Evolutionary conservation across 2,113 vertebrate genomes (phyloP).

Genomic region (Suncus etruscus): DNA sequence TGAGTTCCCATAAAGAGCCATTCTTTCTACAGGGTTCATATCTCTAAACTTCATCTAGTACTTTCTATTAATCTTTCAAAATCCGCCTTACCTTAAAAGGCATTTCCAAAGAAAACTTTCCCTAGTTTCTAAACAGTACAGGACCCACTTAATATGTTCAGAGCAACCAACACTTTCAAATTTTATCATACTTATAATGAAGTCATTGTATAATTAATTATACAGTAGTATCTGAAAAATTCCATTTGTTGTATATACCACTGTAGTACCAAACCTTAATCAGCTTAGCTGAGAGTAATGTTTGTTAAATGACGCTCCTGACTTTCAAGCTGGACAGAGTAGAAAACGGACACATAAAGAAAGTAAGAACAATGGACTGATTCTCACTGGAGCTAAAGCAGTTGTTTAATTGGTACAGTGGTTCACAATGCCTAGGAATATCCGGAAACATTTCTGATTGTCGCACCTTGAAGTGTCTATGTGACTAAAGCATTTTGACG

Average conservation of each 20-base stretch:
- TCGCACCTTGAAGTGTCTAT: neutral
- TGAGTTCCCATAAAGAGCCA: neutral
- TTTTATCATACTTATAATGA: constrained; percentile 40
- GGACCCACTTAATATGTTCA: neutral
- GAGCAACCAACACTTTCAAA: constrained; percentile 16
- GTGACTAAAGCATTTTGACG: neutral
- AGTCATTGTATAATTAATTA: constrained; percentile 1
- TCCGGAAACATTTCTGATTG: constrained; percentile 45
- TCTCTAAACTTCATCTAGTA: neutral
- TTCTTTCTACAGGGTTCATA: constrained; percentile 24
- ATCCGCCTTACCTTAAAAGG: neutral
- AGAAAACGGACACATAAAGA: constrained; percentile 38
- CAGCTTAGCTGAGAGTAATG: neutral
- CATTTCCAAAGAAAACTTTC: constrained; percentile 20
- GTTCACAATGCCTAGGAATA: neutral
- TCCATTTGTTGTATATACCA: constrained; percentile 24
- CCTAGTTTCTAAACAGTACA: constrained; percentile 46
- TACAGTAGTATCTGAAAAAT: neutral
- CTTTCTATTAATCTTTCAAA: constrained; percentile 7
- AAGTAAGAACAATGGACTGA: constrained; percentile 29
- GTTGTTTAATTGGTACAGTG: neutral
- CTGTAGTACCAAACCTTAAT: constrained; percentile 8
- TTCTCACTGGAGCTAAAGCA: neutral
- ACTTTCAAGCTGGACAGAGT: constrained; percentile 12
- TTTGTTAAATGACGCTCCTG: neutral